Evolutionary conservation across 2,113 vertebrate genomes (phyloP).

Genomic region (Forbesichthys agassizii): DNA sequence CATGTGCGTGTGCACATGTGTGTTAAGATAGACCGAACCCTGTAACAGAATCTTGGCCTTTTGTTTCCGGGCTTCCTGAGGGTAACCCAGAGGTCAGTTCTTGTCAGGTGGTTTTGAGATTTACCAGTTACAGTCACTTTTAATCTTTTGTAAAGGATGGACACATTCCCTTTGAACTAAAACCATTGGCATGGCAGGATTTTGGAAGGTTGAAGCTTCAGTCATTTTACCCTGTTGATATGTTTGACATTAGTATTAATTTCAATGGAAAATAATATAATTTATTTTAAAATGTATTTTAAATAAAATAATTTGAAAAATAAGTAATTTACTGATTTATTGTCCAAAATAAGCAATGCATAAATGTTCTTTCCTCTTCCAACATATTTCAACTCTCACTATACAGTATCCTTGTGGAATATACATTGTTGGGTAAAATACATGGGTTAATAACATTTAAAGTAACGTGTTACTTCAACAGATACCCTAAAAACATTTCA

Average conservation of each 20-base stretch:
- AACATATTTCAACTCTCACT: constrained; percentile 35
- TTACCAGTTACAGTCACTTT: constrained; percentile 36
- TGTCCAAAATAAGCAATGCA: not conserved
- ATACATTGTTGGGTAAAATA: constrained; percentile 21
- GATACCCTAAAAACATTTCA: constrained; percentile 58
- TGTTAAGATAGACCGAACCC: constrained; percentile 35
- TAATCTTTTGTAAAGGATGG: constrained; percentile 27
- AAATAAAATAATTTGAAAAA: not conserved
- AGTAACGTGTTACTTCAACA: constrained; percentile 48
- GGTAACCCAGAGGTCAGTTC: constrained; percentile 58
- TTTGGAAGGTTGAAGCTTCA: not conserved
- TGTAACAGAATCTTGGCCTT: constrained; percentile 59
- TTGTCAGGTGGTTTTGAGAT: constrained; percentile 59
- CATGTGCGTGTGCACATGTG: not conserved
- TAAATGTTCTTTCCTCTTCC: constrained; percentile 12
- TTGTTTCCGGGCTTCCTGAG: constrained; percentile 53
- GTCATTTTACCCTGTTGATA: not conserved
- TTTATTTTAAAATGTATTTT: not conserved
- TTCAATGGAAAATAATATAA: not conserved
- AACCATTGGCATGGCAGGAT: not conserved
- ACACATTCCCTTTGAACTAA: constrained; percentile 34
- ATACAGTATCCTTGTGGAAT: constrained; percentile 15
- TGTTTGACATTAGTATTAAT: not conserved
- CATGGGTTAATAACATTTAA: constrained; percentile 46
- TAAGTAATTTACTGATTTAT: not conserved